phyloP scores from a whole-genome alignment of 2,113 vertebrate genomes.

The Calidris pygmaea region DNA sequence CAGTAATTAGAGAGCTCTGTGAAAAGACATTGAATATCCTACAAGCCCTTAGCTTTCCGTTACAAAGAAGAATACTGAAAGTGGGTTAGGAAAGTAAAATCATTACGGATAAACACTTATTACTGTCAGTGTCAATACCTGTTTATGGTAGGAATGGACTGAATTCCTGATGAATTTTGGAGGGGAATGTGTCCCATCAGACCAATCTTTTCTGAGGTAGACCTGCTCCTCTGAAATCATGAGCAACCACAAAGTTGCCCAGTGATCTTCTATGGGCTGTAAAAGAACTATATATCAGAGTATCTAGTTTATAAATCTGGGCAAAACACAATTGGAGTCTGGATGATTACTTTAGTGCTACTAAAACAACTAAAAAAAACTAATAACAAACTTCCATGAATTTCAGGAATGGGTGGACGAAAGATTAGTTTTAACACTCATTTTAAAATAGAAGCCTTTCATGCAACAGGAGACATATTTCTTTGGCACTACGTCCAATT shows the following conservation, averaged over 20 bases:
- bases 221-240: not conserved
- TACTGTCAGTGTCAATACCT: not conserved
- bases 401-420: not conserved
- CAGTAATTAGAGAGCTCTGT: not conserved
- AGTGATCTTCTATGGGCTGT: not conserved
- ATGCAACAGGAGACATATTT: not conserved
- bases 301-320: not conserved
- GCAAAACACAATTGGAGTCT: not conserved
- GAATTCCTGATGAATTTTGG: not conserved
- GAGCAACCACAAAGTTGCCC: not conserved
- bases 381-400: not conserved
- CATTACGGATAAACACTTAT: not conserved
- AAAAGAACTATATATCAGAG: not conserved
- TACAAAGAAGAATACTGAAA: not conserved
- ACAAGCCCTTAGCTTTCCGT: not conserved
- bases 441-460: not conserved
- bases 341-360: not conserved
- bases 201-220: not conserved
- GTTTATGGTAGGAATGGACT: not conserved
- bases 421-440: not conserved
- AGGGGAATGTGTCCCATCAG: not conserved
- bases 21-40: not conserved
- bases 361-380: not conserved
- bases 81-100: not conserved
- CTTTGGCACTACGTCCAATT: not conserved